Evolutionary conservation across 2,797 vertebrate genomes (phyloP), one percentile per base, ranked within the genome.

Genomic region (Gallinago stenura): DNA sequence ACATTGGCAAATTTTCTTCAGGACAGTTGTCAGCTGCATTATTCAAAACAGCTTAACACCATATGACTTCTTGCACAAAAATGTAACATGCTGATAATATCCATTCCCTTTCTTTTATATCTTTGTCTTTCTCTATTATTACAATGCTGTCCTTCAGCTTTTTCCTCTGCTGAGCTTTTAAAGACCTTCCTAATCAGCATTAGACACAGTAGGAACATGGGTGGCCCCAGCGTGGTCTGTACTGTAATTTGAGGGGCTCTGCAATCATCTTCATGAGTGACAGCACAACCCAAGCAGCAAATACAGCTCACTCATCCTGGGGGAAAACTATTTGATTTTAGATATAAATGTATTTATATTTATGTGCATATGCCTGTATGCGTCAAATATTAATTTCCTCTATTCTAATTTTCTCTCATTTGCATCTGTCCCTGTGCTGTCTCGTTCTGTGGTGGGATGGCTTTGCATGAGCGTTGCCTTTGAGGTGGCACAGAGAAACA

Each of bases 331-430:
- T 85, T 95, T 93, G 68, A 90, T 95, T 97, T 95, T 54, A 79
- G 83, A 41, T 92, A 95, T 4, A 96, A 96, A 95, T 94, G 68
- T 96, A 95, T 96, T 96, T 96, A 96, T 96, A 96, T 96, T 95
- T 96, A 96, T 97, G 94, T 97, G 91, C 94, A 95, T 96, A 91
- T 26, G 68, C 72, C 89, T 95, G 80, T 93, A 91, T 1, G 6
- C 6, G 20, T 95, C 95, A 97, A 93, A 94, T 96, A 97, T 71
- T 96, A 95, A 95, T 96, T 96, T 95, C 26, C 95, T 95, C 89
- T 87, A 92, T 97, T 95, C 88, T 95, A 77, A 93, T 94, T 87
- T 87, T 61, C 53, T 71, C 83, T 92, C 50, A 80, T 97, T 96
- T 89, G 81, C 90, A 93, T 90, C 91, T 71, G 37, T 94, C 71